Evolutionary conservation across 2,888 invertebrate species (phyloP).

Genomic region (Dolomedes plantarius): DNA sequence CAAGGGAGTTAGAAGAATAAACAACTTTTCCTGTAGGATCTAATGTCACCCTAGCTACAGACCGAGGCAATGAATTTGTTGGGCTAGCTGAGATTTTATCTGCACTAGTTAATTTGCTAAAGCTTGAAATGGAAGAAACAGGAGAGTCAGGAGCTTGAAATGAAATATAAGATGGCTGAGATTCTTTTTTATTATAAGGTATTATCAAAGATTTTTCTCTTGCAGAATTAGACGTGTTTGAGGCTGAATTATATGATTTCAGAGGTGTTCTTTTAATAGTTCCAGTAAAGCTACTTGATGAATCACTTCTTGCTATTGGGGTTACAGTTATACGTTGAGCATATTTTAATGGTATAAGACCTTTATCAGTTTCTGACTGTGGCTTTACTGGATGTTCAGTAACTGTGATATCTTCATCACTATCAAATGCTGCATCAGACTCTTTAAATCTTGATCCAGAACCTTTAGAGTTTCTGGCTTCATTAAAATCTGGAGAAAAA

Average conservation of each 20-base stretch:
- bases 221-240: neutral
- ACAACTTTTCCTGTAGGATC: slow-evolving; percentile 92
- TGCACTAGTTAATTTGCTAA: neutral
- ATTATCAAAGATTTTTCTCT: neutral
- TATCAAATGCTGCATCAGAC: neutral
- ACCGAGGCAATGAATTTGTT: slow-evolving; percentile 40
- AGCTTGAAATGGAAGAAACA: slow-evolving; percentile 21
- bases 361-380: slow-evolving; percentile 22
- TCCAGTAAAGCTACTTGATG: slow-evolving; percentile 29
- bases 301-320: slow-evolving; percentile 70
- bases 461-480: neutral
- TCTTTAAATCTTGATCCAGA: neutral
- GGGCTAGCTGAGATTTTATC: slow-evolving; percentile 20
- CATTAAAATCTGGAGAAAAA: slow-evolving; percentile 46
- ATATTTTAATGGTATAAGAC: slow-evolving; percentile 69
- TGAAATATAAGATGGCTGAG: slow-evolving; percentile 28
- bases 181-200: slow-evolving; percentile 12
- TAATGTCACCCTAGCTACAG: slow-evolving; percentile 77
- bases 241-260: neutral
- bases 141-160: slow-evolving; percentile 55
- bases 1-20: slow-evolving; percentile 82
- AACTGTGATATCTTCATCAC: slow-evolving; percentile 14
- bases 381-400: slow-evolving; percentile 1
- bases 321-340: slow-evolving; percentile 72
- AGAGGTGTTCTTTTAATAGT: slow-evolving; percentile 42